These are phyloP conservation scores for Sinodicranocentrus sp. DNA, from an alignment of 2,888 invertebrate species.

Conservation along the genomic window DNA sequence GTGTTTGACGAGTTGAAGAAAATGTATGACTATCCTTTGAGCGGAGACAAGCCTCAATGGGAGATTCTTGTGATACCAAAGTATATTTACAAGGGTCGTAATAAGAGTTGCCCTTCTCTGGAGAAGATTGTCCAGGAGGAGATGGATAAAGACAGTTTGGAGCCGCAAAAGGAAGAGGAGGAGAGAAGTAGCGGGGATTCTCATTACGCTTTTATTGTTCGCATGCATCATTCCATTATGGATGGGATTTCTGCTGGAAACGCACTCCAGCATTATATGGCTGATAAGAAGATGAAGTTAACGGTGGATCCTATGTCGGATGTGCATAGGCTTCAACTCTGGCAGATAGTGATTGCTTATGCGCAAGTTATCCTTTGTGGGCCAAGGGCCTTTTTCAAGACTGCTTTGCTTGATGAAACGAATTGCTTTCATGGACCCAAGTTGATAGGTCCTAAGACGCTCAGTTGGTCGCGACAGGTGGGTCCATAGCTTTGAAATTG, in stretches of 20 bases:
- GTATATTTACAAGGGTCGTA: slow-evolving; percentile 58
- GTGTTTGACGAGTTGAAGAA: slow-evolving; percentile 70
- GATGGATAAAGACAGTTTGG: slow-evolving; percentile 51
- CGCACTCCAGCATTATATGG: slow-evolving; percentile 70
- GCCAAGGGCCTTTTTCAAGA: slow-evolving; percentile 69
- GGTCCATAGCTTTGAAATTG: not conserved
- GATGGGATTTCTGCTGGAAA: slow-evolving; percentile 74
- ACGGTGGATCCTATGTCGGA: slow-evolving; percentile 70
- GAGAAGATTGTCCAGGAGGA: not conserved
- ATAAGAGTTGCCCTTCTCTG: not conserved
- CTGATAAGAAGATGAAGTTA: slow-evolving; percentile 63
- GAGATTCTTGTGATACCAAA: slow-evolving; percentile 73
- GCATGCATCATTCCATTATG: slow-evolving; percentile 74
- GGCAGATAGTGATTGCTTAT: slow-evolving; percentile 67
- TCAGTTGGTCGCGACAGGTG: slow-evolving; percentile 73
- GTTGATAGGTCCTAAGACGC: slow-evolving; percentile 73
- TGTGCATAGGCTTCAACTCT: slow-evolving; percentile 33
- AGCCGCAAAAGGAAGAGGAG: not conserved
- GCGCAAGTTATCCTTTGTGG: slow-evolving; percentile 68
- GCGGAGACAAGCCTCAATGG: slow-evolving; percentile 73
- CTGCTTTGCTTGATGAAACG: slow-evolving; percentile 71
- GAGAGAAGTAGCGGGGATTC: slow-evolving; percentile 33
- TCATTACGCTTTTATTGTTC: slow-evolving; percentile 72
- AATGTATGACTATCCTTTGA: slow-evolving; percentile 70
- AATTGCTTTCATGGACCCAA: slow-evolving; percentile 75